Conservation (phyloP, 2,888 invertebrate genomes). For the Agonopterix heracliana region DNA sequence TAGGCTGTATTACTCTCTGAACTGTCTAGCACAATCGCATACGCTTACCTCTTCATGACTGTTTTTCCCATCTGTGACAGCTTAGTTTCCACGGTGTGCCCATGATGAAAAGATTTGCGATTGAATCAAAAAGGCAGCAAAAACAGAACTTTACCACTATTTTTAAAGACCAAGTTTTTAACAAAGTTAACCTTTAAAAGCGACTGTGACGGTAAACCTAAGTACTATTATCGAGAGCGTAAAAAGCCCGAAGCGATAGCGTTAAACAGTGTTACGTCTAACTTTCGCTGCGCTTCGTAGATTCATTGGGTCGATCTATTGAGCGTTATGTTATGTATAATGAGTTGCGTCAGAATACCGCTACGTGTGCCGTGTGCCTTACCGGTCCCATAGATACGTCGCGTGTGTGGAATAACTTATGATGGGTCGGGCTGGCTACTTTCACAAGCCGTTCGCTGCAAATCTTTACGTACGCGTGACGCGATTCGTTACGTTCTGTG, state of each 20-base stretch:
- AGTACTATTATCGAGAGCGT: not conserved
- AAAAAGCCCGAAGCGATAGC: no score
- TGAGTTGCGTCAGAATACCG: slow-evolving; percentile 67
- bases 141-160: not conserved
- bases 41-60: no score
- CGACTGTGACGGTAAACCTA: not conserved
- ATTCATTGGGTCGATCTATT: slow-evolving; percentile 35
- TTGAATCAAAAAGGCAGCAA: no score
- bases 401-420: slow-evolving; percentile 63
- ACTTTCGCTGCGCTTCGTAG: slow-evolving; percentile 8
- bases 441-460: slow-evolving; percentile 52
- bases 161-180: not conserved
- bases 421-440: slow-evolving; percentile 31
- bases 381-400: slow-evolving; percentile 44
- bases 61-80: no score
- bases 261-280: slow-evolving; percentile 6
- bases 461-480: slow-evolving; percentile 35
- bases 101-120: no score
- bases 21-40: no score
- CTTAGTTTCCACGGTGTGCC: no score
- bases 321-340: slow-evolving; percentile 32
- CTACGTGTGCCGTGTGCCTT: slow-evolving; percentile 41
- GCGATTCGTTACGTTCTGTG: slow-evolving; percentile 13
- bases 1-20: no score
- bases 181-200: not conserved